Evolutionary conservation across 37 sponge, comb jelly and placozoan species (phyloP).

Genomic region (Spongia lamella): DNA sequence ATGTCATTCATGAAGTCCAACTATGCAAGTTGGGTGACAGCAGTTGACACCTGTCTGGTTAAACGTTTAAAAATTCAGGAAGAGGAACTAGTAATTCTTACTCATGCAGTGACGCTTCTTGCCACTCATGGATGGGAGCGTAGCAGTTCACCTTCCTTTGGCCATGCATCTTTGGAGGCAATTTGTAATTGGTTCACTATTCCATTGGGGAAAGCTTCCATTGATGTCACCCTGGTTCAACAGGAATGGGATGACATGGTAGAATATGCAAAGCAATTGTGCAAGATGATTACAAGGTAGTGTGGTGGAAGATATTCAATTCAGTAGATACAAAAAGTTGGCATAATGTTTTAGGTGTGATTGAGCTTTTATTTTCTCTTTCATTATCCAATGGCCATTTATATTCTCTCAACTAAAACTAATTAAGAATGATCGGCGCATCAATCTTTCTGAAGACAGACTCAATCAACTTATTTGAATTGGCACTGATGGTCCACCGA

Average conservation of each 20-base stretch:
- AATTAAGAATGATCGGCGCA: slow-evolving; percentile 25
- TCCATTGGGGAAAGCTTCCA: slow-evolving; percentile 25
- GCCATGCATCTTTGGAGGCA: slow-evolving; percentile 2
- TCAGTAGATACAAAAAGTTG: slow-evolving; percentile 23
- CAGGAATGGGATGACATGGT: slow-evolving; percentile 48
- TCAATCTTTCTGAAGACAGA: slow-evolving; percentile 18
- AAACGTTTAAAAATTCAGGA: slow-evolving; percentile 45
- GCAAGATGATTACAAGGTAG: slow-evolving; percentile 5
- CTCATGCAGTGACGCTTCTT: slow-evolving; percentile 14
- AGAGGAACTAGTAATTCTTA: slow-evolving; percentile 27
- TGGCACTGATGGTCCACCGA: slow-evolving; percentile 4
- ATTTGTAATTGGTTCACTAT: slow-evolving; percentile 7
- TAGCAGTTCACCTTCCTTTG: slow-evolving; percentile 3
- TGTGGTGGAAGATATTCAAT: slow-evolving; percentile 48
- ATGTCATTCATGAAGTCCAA: too few relatives aligned
- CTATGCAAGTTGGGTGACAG: too few relatives aligned
- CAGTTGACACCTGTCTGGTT: slow-evolving; percentile 36
- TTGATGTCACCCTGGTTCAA: slow-evolving; percentile 2
- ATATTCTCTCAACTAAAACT: slow-evolving; percentile 52
- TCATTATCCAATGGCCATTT: slow-evolving; percentile 45
- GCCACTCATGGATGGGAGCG: slow-evolving; percentile 25
- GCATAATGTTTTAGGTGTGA: slow-evolving; percentile 23
- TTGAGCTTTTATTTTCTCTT: slow-evolving; percentile 39
- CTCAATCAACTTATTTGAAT: slow-evolving; percentile 3
- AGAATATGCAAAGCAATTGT: slow-evolving; percentile 24